Evolutionary conservation across 2,797 vertebrate genomes (phyloP).

Genomic region (Psittacula echo): DNA sequence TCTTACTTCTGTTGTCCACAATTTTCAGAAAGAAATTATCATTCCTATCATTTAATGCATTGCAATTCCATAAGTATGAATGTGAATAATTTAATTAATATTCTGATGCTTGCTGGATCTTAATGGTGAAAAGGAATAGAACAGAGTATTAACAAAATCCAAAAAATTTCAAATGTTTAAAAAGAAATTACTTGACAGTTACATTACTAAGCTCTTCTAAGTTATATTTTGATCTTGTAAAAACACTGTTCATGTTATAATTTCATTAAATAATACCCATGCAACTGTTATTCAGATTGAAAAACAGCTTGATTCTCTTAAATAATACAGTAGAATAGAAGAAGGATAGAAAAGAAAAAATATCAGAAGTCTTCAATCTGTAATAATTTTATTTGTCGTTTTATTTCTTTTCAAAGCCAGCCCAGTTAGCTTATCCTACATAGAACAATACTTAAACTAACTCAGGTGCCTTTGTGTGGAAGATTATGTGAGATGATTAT

Average conservation of each 20-base stretch:
- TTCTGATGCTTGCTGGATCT: background rate
- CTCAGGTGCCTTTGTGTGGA: background rate
- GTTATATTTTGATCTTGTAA: background rate
- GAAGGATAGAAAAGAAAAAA: background rate
- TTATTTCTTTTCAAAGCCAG: background rate
- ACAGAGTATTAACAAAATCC: background rate
- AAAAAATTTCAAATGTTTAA: background rate
- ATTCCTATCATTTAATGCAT: background rate
- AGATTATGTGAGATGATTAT: background rate
- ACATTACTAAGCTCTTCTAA: background rate
- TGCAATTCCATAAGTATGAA: background rate
- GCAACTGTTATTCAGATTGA: background rate
- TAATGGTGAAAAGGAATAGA: background rate
- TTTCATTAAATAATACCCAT: background rate
- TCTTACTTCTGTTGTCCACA: background rate
- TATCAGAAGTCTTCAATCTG: background rate
- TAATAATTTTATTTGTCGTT: background rate
- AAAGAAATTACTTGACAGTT: background rate
- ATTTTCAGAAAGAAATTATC: background rate
- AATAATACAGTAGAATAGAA: background rate
- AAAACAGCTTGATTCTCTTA: background rate
- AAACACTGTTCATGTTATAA: background rate
- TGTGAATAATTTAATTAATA: background rate
- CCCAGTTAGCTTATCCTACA: background rate
- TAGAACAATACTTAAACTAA: background rate